Conservation (phyloP, 2,888 invertebrate species). For the Mimumesa dahlbomi region DNA sequence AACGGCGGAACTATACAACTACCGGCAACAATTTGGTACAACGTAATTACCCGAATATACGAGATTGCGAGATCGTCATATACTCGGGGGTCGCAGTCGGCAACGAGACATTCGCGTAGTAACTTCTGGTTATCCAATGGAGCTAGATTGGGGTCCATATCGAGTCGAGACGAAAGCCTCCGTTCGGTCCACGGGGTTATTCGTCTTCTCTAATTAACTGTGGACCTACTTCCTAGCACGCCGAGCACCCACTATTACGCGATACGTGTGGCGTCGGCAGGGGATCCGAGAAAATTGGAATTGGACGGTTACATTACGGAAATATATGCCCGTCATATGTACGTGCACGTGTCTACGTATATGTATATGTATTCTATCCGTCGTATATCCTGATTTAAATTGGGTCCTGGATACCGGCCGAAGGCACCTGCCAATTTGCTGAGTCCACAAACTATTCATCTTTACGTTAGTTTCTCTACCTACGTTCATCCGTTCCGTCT, state of each 20-base stretch:
- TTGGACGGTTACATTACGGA: slow-evolving; percentile 60
- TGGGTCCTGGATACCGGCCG: slow-evolving; percentile 61
- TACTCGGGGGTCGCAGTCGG: not conserved
- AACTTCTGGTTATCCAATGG: slow-evolving; percentile 14
- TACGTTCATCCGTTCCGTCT: slow-evolving; percentile 5
- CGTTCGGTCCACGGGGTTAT: slow-evolving; percentile 47
- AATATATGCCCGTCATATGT: slow-evolving; percentile 31
- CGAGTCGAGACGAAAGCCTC: slow-evolving; percentile 58
- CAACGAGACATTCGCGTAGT: not conserved
- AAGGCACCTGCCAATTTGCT: slow-evolving; percentile 62
- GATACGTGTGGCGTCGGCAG: slow-evolving; percentile 5
- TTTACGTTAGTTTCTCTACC: slow-evolving; percentile 22
- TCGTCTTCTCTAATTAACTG: slow-evolving; percentile 72
- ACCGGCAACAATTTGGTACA: slow-evolving; percentile 21
- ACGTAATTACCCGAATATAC: not conserved
- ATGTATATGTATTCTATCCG: slow-evolving; percentile 11
- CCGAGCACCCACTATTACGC: slow-evolving; percentile 12
- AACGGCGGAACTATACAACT: slow-evolving; percentile 23
- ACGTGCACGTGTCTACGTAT: not conserved
- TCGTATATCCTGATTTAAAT: slow-evolving; percentile 74
- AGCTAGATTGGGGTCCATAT: slow-evolving; percentile 61
- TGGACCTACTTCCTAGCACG: slow-evolving; percentile 37
- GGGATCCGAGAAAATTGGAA: slow-evolving; percentile 64
- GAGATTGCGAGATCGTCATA: not conserved
- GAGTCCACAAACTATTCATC: slow-evolving; percentile 68